Base-by-base conservation (phyloP, 1,140 invertebrate species). In the Magallana ariakensis region DNA sequence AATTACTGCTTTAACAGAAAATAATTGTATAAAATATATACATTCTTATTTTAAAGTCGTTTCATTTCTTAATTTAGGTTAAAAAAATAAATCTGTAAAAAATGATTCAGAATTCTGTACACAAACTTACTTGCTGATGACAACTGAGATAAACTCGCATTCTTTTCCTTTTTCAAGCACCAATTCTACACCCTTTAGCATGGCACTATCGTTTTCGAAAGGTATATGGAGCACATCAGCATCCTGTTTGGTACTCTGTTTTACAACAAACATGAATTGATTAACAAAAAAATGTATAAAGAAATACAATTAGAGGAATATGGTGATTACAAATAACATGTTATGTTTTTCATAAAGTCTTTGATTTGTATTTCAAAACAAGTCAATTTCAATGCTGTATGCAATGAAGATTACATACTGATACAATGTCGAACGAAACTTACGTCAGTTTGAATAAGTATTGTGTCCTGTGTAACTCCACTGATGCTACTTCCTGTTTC, bases 51-150 rank as follows among this genome's bases (percentile, higher is more conserved):
- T n/a, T n/a, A n/a, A n/a, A n/a, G n/a, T n/a, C n/a, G n/a, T n/a
- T n/a, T n/a, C n/a, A n/a, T n/a, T n/a, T n/a, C n/a, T n/a, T n/a
- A n/a, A n/a, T n/a, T n/a, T n/a, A n/a, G n/a, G n/a, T n/a, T n/a
- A n/a, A n/a, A n/a, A n/a, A n/a, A n/a, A n/a, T n/a, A n/a, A n/a
- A n/a, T n/a, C n/a, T n/a, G n/a, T n/a, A n/a, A n/a, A n/a, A n/a
- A n/a, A n/a, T n/a, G n/a, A n/a, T n/a, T n/a, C n/a, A n/a, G n/a
- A n/a, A n/a, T n/a, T n/a, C n/a, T n/a, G n/a, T n/a, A n/a, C n/a
- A n/a, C n/a, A n/a, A n/a, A 60, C 22, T 26, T 33, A 75, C 66
- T 13, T 75, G 66, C 66, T 75, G 11, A 75, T 75, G 22, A 75
- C 22, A 1, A 75, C 7, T 4, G 66, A 22, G 5, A n/a, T 66